phyloP scores from a whole-genome alignment of 2,797 vertebrate species.

The Gadopsis bispinosus region DNA sequence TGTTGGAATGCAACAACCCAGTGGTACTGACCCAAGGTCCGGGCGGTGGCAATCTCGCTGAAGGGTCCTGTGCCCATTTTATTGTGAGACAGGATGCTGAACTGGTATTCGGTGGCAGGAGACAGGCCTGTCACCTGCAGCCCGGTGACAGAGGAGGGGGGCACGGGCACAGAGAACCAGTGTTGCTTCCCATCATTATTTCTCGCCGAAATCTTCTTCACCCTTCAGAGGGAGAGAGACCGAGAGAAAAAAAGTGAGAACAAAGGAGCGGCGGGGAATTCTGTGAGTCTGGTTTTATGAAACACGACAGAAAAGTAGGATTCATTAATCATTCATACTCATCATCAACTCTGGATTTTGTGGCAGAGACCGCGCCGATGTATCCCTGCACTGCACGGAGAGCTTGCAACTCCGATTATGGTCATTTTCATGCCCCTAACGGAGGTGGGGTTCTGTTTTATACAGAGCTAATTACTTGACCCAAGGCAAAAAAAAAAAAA shows the following conservation, averaged over 20 bases:
- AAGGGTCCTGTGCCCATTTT: constrained; percentile 94
- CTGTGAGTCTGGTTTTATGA: constrained; percentile 63
- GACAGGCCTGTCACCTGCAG: constrained; percentile 88
- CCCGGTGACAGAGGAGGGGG: constrained; percentile 75
- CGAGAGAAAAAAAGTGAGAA: constrained; percentile 52
- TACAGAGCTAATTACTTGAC: constrained; percentile 51
- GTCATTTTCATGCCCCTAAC: constrained; percentile 54
- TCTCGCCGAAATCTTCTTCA: constrained; percentile 83
- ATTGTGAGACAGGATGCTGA: constrained; percentile 94
- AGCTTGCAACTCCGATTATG: constrained; percentile 65
- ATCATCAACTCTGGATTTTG: constrained; percentile 64
- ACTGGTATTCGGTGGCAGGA: constrained; percentile 90
- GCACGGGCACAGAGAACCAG: constrained; percentile 89
- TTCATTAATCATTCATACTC: constrained; percentile 81
- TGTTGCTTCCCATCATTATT: constrained; percentile 80
- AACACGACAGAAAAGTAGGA: constrained; percentile 81
- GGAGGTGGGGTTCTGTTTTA: constrained; percentile 42
- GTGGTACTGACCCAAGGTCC: constrained; percentile 82
- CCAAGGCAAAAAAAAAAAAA: constrained; percentile 20
- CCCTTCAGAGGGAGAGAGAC: constrained; percentile 79
- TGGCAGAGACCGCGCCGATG: constrained; percentile 63
- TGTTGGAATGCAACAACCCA: not conserved
- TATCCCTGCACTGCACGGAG: constrained; percentile 36
- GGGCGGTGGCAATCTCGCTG: constrained; percentile 87
- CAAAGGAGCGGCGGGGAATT: constrained; percentile 58